A percentile compares a stretch with the other conserved stretches of the same genome.
phyloP scores from a whole-genome alignment of 2,888 invertebrate genomes.

The Lasioglossum malachurum region DNA sequence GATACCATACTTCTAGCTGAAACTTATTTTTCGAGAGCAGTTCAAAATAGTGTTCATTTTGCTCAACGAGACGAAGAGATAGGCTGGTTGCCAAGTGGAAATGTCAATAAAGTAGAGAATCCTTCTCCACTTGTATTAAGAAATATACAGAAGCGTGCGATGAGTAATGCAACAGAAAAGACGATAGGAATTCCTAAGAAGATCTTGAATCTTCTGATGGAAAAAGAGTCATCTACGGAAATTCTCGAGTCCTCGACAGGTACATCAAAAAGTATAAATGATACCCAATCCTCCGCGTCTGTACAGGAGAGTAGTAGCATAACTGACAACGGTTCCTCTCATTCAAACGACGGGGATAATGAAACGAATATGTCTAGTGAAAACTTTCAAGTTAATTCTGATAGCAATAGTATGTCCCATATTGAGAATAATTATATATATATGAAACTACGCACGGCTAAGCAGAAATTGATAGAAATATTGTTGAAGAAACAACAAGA shows the following conservation, averaged over 20 bases:
- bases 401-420: neutral
- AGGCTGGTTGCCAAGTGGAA: conserved; percentile 57
- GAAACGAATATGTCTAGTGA: neutral
- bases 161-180: neutral
- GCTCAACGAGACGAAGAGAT: conserved; percentile 38
- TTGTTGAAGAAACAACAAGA: neutral
- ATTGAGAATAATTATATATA: conserved; percentile 9
- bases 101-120: conserved; percentile 38
- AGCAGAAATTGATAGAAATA: conserved; percentile 16
- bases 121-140: conserved; percentile 24
- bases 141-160: conserved; percentile 6
- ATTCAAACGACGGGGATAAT: neutral
- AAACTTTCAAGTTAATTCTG: neutral
- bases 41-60: conserved; percentile 39
- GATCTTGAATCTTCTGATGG: conserved; percentile 26
- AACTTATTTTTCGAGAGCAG: conserved; percentile 43
- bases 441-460: neutral
- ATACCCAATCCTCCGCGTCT: neutral
- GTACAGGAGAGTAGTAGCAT: neutral
- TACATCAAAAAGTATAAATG: neutral
- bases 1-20: conserved; percentile 13
- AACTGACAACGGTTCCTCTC: neutral
- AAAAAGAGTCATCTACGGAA: neutral
- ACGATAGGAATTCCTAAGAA: conserved; percentile 37
- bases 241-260: neutral